A percentile compares a stretch with the other conserved stretches of the same genome.
These are phyloP conservation scores for Tokudaia muenninki DNA, from an alignment of 2,797 vertebrate genomes.

Conservation along the genomic window DNA sequence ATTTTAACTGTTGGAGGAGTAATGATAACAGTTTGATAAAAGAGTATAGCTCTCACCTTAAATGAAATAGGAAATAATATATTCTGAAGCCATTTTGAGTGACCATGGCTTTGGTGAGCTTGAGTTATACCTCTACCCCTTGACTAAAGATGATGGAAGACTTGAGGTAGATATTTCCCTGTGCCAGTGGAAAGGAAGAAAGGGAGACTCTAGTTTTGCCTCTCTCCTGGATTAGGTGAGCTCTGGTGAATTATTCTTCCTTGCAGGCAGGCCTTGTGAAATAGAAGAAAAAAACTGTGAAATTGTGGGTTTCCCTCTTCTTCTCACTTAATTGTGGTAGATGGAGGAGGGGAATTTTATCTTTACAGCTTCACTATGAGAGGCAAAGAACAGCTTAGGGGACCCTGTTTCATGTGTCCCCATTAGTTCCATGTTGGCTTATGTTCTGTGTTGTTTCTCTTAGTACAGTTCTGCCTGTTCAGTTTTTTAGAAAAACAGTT, in stretches of 20 bases:
- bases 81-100: background rate
- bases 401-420: background rate
- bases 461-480: background rate
- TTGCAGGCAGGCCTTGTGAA: background rate
- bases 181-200: background rate
- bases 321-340: too few species aligned
- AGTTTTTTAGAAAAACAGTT: background rate
- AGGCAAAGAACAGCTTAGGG: background rate
- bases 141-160: background rate
- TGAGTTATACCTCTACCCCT: background rate
- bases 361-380: background rate
- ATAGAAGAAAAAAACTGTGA: background rate
- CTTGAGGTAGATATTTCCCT: background rate
- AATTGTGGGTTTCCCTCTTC: background rate
- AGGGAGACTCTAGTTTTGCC: background rate
- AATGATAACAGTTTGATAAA: background rate
- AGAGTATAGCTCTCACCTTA: background rate
- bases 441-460: too few species aligned
- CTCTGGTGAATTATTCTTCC: background rate
- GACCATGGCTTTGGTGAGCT: background rate
- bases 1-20: background rate
- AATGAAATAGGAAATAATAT: background rate
- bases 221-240: background rate
- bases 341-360: background rate
- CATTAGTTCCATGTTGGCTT: background rate